Base-by-base conservation (phyloP, 2,113 vertebrate genomes). In the Thinocorus orbignyianus region DNA sequence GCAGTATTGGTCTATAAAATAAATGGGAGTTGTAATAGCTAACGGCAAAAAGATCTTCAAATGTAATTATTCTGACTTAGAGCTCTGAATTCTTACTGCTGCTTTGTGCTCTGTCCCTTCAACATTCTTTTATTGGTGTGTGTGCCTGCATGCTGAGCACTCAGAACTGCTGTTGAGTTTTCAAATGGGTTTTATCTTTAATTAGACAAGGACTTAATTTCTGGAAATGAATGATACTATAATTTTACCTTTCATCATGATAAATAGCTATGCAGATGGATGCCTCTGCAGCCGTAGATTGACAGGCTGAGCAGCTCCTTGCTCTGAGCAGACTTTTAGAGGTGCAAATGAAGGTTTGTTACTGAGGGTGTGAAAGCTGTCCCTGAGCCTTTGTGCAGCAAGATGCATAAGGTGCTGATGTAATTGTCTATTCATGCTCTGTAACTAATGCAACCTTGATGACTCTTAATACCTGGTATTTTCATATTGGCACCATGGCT, bases 201-300 rank as follows among this genome's bases (percentile, higher is more conserved):
- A 93, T 92, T 89, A 87, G 83, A 65, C 62, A 79, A 91, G 73
- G 77, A 54, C 65, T 87, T 95, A 69, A 92, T 96, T 92, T 69
- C 88, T 86, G 72, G 65, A 79, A 92, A 31, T 69, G 83, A 95
- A 49, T 20, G 81, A 79, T 93, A 41, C 70, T 95, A 2, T 92
- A 82, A 95, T 95, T 95, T 93, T 52, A 76, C 81, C 89, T 95
- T 97, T 95, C 93, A 69, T 92, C 44, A 2, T 73, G 96, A 61
- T 76, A 49, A 96, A 68, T 39, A 64, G 60, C 91, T 93, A 14
- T 95, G 95, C 93, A 96, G 87, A 72, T 64, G 46, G 85, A 54
- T 80, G 62, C 26, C 52, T 91, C 78, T 87, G 78, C 95, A 92
- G 88, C 73, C 0, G 9, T 2, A 76, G 91, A 84, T 72, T 92